phyloP scores from a whole-genome alignment of 2,113 vertebrate species.

The Nettapus auritus region DNA sequence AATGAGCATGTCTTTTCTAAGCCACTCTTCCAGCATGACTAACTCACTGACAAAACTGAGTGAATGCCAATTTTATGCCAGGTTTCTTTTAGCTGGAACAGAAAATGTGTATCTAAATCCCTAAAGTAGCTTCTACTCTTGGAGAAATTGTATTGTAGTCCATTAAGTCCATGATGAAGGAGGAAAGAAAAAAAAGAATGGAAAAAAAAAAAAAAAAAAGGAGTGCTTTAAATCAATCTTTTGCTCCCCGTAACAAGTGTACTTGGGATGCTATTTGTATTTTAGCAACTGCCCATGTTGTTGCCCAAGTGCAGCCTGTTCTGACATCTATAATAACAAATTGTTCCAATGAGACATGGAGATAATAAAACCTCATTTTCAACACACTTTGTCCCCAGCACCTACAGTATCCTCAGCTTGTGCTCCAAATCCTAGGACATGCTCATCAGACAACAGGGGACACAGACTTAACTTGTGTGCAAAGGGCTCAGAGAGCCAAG shows the following conservation, averaged over 20 bases:
- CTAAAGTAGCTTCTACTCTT: neutral
- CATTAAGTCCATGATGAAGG: neutral
- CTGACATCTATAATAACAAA: neutral
- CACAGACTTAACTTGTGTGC: neutral
- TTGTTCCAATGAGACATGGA: neutral
- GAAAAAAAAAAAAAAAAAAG: neutral
- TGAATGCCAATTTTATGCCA: neutral
- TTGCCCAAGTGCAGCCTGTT: neutral
- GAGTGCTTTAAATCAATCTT: neutral
- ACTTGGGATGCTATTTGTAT: neutral
- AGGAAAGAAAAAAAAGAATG: neutral
- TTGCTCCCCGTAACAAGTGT: neutral
- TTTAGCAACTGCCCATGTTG: neutral
- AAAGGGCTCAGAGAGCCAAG: neutral
- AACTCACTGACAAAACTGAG: neutral
- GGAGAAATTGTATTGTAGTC: neutral
- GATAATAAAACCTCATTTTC: neutral
- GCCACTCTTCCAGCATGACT: neutral
- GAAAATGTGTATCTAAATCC: neutral
- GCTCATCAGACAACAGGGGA: neutral
- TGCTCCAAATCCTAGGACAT: neutral
- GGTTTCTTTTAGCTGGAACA: neutral
- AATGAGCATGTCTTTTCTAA: neutral
- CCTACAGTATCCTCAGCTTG: neutral
- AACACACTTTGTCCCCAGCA: neutral